These are phyloP conservation scores for Alsophila aescularia DNA, from an alignment of 2,888 invertebrate genomes.

Conservation along the genomic window DNA sequence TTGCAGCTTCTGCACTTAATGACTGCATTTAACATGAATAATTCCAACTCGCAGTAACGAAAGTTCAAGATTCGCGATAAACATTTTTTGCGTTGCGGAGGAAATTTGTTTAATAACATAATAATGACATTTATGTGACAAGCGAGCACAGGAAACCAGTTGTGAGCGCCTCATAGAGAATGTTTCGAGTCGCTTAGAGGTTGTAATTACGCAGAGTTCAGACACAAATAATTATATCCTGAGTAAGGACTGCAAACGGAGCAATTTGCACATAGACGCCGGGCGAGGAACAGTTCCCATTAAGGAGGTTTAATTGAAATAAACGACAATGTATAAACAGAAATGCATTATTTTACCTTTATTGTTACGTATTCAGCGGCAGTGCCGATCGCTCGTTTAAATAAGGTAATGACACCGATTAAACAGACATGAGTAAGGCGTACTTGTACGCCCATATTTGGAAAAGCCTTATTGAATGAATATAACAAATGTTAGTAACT, in stretches of 20 bases:
- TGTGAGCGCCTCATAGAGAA: constrained; percentile 49
- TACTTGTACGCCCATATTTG: constrained; percentile 49
- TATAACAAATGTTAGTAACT: constrained; percentile 65
- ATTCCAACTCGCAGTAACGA: constrained; percentile 60
- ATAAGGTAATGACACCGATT: constrained; percentile 49
- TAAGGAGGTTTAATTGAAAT: constrained; percentile 59
- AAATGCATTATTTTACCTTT: constrained; percentile 41
- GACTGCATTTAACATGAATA: constrained; percentile 62
- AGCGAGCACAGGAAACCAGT: constrained; percentile 52
- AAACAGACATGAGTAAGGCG: constrained; percentile 56
- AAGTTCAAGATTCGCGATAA: constrained; percentile 62
- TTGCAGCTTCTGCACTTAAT: constrained; percentile 65
- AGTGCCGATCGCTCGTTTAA: constrained; percentile 53
- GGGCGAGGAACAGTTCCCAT: constrained; percentile 46
- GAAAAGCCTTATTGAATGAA: constrained; percentile 70
- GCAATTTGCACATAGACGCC: constrained; percentile 54
- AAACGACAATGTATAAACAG: constrained; percentile 50
- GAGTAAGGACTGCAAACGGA: constrained; percentile 49
- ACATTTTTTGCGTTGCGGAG: constrained; percentile 47
- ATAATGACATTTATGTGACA: constrained; percentile 54
- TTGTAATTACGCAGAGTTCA: constrained; percentile 51
- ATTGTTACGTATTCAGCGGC: constrained; percentile 46
- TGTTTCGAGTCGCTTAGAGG: constrained; percentile 51
- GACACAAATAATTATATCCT: constrained; percentile 61
- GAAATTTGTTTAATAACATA: constrained; percentile 49